Base-by-base conservation (phyloP, 2,888 invertebrate species). In the Agrotis ipsilon region DNA sequence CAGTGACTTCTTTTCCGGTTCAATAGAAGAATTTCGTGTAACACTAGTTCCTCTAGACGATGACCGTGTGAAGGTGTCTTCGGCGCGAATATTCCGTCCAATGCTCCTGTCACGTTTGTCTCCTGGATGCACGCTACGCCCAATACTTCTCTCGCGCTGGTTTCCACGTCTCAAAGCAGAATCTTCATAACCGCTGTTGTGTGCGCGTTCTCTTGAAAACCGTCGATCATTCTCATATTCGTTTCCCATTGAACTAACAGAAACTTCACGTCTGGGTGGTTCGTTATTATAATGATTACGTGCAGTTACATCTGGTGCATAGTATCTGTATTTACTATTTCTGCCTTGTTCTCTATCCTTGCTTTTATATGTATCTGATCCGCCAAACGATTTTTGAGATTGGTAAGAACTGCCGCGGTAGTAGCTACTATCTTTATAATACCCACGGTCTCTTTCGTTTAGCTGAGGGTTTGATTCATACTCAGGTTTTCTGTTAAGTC, bases 401-500 rank as follows among this genome's bases (percentile, higher is more conserved):
- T 84, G 87, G 59, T 88, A 87, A 48, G 84, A 84, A 63, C 72
- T 81, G 14, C 73, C 77, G 64, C 81, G 81, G 64, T 80, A 76
- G 60, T 75, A 83, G 57, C 73, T 75, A 21, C 85, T 87, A n/a
- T 93, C 92, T 60, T 87, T 90, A 73, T 88, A 88, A 71, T 89
- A 84, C 3, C 78, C 76, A 59, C 84, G 87, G 57, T 92, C 92
- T 71, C 84, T 89, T 54, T 92, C 92, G 65, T 91, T 88, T 21
- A 87, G 82, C 7, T 83, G 82, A 70, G 79, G 69, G 55, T 82
- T 85, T n/a, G 83, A 69, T 75, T 93, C 92, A 70, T 87, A 87
- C 4, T 94, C 93, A 32, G 86, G 75, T 75, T 79, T 89, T 89
- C 94, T 91, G 73, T 92, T 89, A 19, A 92, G 78, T 81, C 94